These are phyloP conservation scores for Thymelicus sylvestris DNA, from an alignment of 2,888 invertebrate species.

Conservation along the genomic window DNA sequence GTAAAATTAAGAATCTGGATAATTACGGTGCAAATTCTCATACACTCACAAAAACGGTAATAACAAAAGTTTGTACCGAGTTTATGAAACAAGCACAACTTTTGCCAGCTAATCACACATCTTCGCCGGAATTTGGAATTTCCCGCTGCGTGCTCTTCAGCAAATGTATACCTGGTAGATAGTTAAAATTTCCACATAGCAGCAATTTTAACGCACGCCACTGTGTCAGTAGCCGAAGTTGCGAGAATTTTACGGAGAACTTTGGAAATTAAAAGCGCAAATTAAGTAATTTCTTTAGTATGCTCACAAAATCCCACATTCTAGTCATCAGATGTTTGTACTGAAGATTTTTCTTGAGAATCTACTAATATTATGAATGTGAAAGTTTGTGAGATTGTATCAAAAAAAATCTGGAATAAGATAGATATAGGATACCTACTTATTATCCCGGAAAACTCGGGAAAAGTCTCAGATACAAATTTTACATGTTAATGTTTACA, in stretches of 20 bases:
- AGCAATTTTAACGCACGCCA: conserved; percentile 32
- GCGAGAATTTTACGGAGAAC: conserved; percentile 37
- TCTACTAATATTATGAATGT: too few relatives aligned
- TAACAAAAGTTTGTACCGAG: conserved; percentile 64
- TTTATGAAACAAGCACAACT: conserved; percentile 63
- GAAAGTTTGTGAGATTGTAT: too few relatives aligned
- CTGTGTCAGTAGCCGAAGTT: conserved; percentile 37
- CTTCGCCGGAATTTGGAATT: conserved; percentile 46
- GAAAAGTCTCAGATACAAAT: too few relatives aligned
- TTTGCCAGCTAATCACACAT: conserved; percentile 67
- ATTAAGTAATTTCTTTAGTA: conserved; percentile 30
- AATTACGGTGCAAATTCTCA: conserved; percentile 66
- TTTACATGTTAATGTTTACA: too few relatives aligned
- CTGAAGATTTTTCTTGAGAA: conserved; percentile 8
- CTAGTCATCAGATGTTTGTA: conserved; percentile 18
- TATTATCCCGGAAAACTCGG: too few relatives aligned
- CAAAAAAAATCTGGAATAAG: too few relatives aligned
- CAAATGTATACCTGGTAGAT: conserved; percentile 17
- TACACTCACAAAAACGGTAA: conserved; percentile 62
- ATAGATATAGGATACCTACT: too few relatives aligned
- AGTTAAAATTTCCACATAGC: conserved; percentile 38
- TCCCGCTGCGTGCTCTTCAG: conserved; percentile 35
- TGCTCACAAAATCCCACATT: conserved; percentile 27
- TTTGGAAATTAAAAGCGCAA: conserved; percentile 37
- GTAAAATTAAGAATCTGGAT: conserved; percentile 56